Base-by-base conservation (phyloP, 1,140 invertebrate genomes). In the Psilanteris sp. region DNA sequence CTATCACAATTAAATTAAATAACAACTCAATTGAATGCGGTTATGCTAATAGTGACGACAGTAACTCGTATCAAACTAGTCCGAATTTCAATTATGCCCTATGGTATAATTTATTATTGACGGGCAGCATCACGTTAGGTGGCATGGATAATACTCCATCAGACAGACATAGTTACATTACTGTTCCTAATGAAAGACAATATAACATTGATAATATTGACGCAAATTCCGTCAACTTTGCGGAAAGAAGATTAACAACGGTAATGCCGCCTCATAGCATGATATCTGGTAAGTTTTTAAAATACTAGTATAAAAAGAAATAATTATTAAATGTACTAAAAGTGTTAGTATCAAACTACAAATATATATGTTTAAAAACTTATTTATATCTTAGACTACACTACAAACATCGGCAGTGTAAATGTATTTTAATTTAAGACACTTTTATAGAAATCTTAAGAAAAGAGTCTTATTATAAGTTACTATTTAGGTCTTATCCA, bases 51-150 rank as follows among this genome's bases (percentile, higher is more conserved):
- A 57, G 54, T 4, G 78, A 78, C 0, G 83, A 88, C 7, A 86
- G 85, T 2, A 54, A 66, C 3, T 11, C 66, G 0, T 59, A 78
- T 1, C 76, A 79, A 3, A 61, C 80, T 1, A 86, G 82, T 41
- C 20, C 71, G 0, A 85, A 85, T 64, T 88, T 89, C 15, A 89
- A 86, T 61, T 91, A 93, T 68, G 89, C 91, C 50, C 80, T 87
- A 14, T 93, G 93, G 90, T 90, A 91, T 64, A 82, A 89, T 20
- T 82, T 94, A 4, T 67, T 93, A 36, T 71, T 79, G 14, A 81
- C 66, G 32, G 91, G 90, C 1, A 83, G 77, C 22, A 83, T 91
- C 1, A 87, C 85, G 0, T 80, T 85, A 2, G 89, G 89, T 27
- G 85, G 85, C 7, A 37, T 88, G 11, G 79, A 83, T 1, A 50